These are phyloP conservation scores for Melanerpes aurifrons DNA, from an alignment of 2,113 vertebrate genomes.

Conservation along the genomic window DNA sequence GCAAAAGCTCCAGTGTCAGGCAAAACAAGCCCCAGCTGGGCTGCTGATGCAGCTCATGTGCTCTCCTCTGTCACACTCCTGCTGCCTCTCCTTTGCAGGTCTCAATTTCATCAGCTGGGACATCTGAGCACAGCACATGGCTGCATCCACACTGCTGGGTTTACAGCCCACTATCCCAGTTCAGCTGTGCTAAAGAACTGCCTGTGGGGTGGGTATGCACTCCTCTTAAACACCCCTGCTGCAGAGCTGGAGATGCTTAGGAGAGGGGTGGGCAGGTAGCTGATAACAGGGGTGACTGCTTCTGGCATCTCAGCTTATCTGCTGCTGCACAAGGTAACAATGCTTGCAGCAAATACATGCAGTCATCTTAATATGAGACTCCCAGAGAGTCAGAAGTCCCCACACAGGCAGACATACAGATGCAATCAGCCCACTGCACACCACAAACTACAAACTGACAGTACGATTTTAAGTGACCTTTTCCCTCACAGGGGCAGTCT, in stretches of 20 bases:
- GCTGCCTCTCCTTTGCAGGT: background rate
- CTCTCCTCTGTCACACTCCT: background rate
- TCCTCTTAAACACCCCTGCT: background rate
- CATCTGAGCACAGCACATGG: rapidly evolving
- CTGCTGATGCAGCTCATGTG: background rate
- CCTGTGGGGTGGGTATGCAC: rapidly evolving
- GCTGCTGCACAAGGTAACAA: background rate
- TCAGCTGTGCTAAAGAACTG: background rate
- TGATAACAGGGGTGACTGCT: background rate
- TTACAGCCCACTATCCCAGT: background rate
- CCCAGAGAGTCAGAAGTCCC: background rate
- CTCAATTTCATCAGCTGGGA: background rate
- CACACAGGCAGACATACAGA: background rate
- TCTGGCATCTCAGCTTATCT: background rate
- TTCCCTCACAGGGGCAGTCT: background rate
- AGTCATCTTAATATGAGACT: background rate
- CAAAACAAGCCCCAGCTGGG: background rate
- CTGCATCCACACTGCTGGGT: background rate
- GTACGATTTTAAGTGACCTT: background rate
- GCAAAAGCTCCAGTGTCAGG: background rate
- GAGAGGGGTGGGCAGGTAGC: background rate
- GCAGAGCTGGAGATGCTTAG: background rate
- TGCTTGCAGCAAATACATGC: background rate
- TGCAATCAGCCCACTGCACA: background rate
- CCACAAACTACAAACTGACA: background rate